Percentiles rank a stretch among this genome's conserved stretches.
These are phyloP conservation scores for Galeopsomyia nigrocyanea DNA, from an alignment of 2,888 invertebrate species.

Conservation along the genomic window DNA sequence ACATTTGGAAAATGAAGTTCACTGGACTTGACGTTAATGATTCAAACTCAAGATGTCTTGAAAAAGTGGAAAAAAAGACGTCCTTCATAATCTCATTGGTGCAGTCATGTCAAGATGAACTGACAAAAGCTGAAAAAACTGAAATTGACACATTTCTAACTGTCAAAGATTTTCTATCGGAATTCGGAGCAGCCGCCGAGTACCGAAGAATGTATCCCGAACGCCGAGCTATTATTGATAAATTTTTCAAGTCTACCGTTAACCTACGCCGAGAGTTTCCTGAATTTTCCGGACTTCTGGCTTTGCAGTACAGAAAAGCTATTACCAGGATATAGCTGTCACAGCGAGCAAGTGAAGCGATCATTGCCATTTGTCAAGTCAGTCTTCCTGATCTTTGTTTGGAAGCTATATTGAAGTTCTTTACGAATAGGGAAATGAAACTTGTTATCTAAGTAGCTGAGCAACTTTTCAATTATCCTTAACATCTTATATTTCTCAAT, in stretches of 20 bases:
- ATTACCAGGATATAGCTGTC: not conserved
- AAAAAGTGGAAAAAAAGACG: too few relatives aligned
- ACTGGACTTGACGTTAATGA: too few relatives aligned
- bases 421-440: not conserved
- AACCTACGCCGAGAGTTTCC: not conserved
- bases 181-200: not conserved
- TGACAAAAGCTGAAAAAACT: not conserved
- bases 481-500: too few relatives aligned
- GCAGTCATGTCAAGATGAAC: not conserved
- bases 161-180: not conserved
- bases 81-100: too few relatives aligned
- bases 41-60: too few relatives aligned
- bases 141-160: not conserved
- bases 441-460: too few relatives aligned
- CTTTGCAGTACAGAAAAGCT: not conserved
- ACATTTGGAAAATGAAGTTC: too few relatives aligned
- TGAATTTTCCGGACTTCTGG: not conserved
- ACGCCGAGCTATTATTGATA: not conserved
- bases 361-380: not conserved
- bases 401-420: not conserved
- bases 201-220: too few relatives aligned
- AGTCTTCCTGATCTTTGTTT: slow-evolving; percentile 2
- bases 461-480: too few relatives aligned
- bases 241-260: not conserved
- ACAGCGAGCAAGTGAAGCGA: not conserved